These are phyloP conservation scores for Erythrocercus mccallii DNA, from an alignment of 2,113 vertebrate species.

Conservation along the genomic window DNA sequence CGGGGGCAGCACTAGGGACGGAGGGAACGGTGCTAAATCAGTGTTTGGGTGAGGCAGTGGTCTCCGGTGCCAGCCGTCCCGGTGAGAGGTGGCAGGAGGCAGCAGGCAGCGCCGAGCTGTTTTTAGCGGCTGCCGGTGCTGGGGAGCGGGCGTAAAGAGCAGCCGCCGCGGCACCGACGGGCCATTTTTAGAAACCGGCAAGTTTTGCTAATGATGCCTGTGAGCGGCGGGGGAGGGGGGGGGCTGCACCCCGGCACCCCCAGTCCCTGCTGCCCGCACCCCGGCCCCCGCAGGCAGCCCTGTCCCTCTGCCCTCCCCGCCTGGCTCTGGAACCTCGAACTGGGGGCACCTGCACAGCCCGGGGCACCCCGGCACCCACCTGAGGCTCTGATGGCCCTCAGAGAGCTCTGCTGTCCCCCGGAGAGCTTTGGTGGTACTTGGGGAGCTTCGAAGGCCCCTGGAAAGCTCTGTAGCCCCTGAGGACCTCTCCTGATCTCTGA, in stretches of 20 bases:
- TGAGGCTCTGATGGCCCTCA: not conserved
- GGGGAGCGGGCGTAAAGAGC: conserved; percentile 9
- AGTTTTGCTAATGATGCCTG: not conserved
- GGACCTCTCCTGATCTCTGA: not conserved
- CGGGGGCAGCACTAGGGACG: rapidly evolving
- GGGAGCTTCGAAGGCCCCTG: not conserved
- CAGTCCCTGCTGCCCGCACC: not conserved
- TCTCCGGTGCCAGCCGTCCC: not conserved
- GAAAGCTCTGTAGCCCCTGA: not conserved
- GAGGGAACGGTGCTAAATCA: not conserved
- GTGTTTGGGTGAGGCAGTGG: not conserved
- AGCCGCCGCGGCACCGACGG: not conserved
- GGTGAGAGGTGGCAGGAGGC: not conserved
- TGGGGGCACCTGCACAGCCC: not conserved
- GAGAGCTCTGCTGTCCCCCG: not conserved
- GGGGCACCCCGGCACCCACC: not conserved
- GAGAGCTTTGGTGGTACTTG: not conserved
- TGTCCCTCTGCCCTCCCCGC: not conserved
- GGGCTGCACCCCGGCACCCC: not conserved
- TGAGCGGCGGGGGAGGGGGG: not conserved
- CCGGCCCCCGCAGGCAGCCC: not conserved
- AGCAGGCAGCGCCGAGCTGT: conserved; percentile 26
- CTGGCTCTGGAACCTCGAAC: not conserved
- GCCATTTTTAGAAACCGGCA: not conserved
- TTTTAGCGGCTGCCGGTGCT: conserved; percentile 10